Conservation (phyloP, 2,113 vertebrate genomes). For the Phocoena phocoena region DNA sequence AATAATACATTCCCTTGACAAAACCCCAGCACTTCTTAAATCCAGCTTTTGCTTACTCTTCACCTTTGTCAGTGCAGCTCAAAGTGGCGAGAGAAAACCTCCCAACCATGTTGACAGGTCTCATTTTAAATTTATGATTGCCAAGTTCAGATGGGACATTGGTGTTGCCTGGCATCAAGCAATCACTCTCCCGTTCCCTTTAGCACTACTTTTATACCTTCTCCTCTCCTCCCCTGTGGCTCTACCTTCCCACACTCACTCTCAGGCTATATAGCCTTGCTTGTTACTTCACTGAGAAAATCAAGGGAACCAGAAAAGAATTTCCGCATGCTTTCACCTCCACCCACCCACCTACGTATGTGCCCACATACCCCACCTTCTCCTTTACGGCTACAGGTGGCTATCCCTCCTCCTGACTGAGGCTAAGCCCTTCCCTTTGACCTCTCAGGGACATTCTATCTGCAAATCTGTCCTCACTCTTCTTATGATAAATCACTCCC, state of each 20-base stretch:
- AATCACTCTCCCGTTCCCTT: not conserved
- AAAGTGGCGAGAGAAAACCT: not conserved
- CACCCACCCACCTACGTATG: not conserved
- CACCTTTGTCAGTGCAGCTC: not conserved
- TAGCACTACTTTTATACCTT: not conserved
- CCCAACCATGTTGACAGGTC: not conserved
- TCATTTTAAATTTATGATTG: conserved; percentile 29
- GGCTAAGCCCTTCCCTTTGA: not conserved
- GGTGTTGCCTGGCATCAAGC: not conserved
- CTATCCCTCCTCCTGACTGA: not conserved
- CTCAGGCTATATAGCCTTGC: not conserved
- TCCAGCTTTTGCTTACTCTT: not conserved
- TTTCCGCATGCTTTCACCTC: not conserved
- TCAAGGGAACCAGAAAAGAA: not conserved
- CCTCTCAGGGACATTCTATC: not conserved
- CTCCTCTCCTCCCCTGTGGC: not conserved
- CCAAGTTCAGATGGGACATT: not conserved
- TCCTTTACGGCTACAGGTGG: not conserved
- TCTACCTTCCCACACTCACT: not conserved
- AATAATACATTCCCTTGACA: not conserved
- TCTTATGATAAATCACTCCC: not conserved
- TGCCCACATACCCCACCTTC: no score
- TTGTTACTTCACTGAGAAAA: not conserved
- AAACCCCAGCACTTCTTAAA: not conserved
- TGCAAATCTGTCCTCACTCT: not conserved